Conservation (phyloP, 1,140 invertebrate species). For the Anadara kagoshimensis region DNA sequence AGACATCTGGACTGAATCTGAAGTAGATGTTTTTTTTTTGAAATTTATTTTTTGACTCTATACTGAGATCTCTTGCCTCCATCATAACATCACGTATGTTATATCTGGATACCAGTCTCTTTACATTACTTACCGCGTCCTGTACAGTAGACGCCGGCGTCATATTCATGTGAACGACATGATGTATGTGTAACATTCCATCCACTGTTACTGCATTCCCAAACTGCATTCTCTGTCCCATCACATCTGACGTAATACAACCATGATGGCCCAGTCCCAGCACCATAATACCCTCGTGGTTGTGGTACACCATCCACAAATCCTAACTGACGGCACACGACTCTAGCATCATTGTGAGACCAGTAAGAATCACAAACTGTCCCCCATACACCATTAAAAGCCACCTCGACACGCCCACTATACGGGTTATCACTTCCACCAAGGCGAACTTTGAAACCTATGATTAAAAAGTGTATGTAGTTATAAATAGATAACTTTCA, state of each 20-base stretch:
- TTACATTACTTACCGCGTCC: slow-evolving; percentile 29
- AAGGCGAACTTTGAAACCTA: slow-evolving; percentile 50
- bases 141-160: slow-evolving; percentile 59
- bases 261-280: slow-evolving; percentile 33
- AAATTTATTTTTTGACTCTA: too few species aligned
- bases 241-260: slow-evolving; percentile 49
- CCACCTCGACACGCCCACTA: slow-evolving; percentile 75
- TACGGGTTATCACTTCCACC: slow-evolving; percentile 33
- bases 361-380: slow-evolving; percentile 64
- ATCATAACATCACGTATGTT: too few species aligned
- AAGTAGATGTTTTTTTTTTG: too few species aligned
- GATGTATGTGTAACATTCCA: slow-evolving; percentile 52
- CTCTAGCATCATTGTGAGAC: slow-evolving; percentile 56
- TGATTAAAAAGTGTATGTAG: not conserved
- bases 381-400: slow-evolving; percentile 63
- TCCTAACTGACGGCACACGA: slow-evolving; percentile 62
- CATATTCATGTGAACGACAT: slow-evolving; percentile 55
- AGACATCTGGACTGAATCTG: too few species aligned
- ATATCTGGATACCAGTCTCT: too few species aligned
- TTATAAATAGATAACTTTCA: not conserved
- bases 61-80: too few species aligned
- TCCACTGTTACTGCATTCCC: slow-evolving; percentile 56
- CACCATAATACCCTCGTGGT: slow-evolving; percentile 41
- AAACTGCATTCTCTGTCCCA: slow-evolving; percentile 53
- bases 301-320: slow-evolving; percentile 58